Percentiles rank a stretch among this genome's conserved stretches.
These are phyloP conservation scores for Drosophila nebulosa DNA, from an alignment of 1,140 invertebrate species.

Conservation along the genomic window DNA sequence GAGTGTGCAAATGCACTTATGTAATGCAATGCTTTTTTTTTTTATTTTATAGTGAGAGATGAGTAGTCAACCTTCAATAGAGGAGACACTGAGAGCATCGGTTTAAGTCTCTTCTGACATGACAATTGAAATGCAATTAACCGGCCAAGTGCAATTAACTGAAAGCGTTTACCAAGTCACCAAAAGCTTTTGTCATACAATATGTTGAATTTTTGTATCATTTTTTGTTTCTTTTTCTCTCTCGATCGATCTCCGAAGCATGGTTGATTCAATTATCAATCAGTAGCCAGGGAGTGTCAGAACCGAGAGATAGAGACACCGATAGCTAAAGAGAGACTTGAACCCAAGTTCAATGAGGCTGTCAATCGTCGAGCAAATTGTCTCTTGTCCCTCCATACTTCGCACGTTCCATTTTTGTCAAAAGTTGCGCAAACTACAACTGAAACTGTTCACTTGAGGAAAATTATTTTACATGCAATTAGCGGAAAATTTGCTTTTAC, in stretches of 20 bases:
- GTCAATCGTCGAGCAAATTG: slow-evolving; percentile 1
- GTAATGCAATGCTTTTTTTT: slow-evolving; percentile 26
- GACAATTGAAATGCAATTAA: slow-evolving; percentile 78
- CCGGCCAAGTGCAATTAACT: slow-evolving; percentile 71
- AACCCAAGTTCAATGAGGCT: slow-evolving; percentile 70
- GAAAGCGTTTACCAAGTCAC: slow-evolving; percentile 56
- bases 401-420: slow-evolving; percentile 35
- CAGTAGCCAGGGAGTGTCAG: slow-evolving; percentile 26
- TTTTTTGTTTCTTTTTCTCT: slow-evolving; percentile 24
- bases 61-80: slow-evolving; percentile 57
- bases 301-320: not conserved
- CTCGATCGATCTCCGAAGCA: slow-evolving; percentile 23
- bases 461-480: slow-evolving; percentile 76
- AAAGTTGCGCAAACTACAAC: slow-evolving; percentile 37
- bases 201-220: slow-evolving; percentile 42
- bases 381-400: slow-evolving; percentile 11
- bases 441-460: slow-evolving; percentile 28
- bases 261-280: slow-evolving; percentile 52
- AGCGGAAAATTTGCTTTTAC: slow-evolving; percentile 67
- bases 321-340: slow-evolving; percentile 29
- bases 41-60: slow-evolving; percentile 24
- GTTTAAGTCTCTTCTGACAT: slow-evolving; percentile 53
- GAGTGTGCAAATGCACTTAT: slow-evolving; percentile 36
- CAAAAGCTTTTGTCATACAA: slow-evolving; percentile 47
- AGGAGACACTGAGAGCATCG: slow-evolving; percentile 25